Evolutionary conservation across 1,140 invertebrate species (phyloP), one percentile per base, ranked within the genome.

Genomic region (Cotesia glomerata): DNA sequence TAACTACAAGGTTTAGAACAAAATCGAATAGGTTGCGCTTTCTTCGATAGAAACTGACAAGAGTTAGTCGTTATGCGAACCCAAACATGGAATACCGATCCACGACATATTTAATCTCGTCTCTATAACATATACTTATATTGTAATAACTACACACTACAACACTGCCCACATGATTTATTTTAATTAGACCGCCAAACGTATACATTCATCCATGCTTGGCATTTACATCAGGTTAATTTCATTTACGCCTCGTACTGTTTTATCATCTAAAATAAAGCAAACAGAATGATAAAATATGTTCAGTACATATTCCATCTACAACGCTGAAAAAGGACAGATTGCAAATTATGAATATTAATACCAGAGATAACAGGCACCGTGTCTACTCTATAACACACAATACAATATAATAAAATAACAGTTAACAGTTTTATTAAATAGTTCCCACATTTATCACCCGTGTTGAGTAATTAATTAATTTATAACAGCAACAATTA

Each of bases 101-200:
- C 35, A 49, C 39, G 35, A 64, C 39, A 64, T 64, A 64, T 64
- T 67, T 67, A 26, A 67, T 67, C 65, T 67, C 65, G 65, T 67
- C 65, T 26, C 26, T 26, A 26, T 26, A 26, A 26, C 26, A 26
- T 26, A 26, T 26, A 26, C 26, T 26, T 26, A 26, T 1, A 26
- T 26, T 26, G 26, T 26, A 26, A 26, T 26, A 26, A 26, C 26
- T 26, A 18, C 18, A 18, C 18, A 18, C 18, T 18, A 26, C 26
- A 26, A 26, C 26, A 26, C 1, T 54, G 7, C 51, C 65, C 26
- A 56, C 65, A 54, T 67, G 65, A 67, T 67, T 67, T 49, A 67
- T 67, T 67, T 67, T 32, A 67, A 67, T 67, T 67, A 67, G 65
- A 67, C 65, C 65, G 34, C 32, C 45, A 32, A 52, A 64, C 62